Percentiles rank a stretch among this genome's conserved stretches.
Evolutionary conservation across 2,113 vertebrate genomes (phyloP).

Genomic region (Elanus axillaris): DNA sequence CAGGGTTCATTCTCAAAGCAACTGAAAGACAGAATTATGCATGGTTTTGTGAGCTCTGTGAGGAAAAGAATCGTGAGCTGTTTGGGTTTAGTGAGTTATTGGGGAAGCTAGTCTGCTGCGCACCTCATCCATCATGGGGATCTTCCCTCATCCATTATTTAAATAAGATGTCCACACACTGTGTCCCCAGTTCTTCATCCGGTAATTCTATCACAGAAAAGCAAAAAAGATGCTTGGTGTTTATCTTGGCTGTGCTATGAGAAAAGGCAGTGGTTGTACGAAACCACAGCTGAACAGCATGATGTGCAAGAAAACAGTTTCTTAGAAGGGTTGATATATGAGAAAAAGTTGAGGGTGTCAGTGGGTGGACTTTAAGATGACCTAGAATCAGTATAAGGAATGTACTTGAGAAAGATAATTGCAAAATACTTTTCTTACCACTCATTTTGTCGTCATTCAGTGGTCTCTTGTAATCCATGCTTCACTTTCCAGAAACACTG

Average conservation of each 20-base stretch:
- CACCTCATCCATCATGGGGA: background rate
- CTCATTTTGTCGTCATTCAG: background rate
- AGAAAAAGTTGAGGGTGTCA: background rate
- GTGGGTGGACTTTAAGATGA: background rate
- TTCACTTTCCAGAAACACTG: background rate
- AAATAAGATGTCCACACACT: background rate
- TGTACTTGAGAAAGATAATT: background rate
- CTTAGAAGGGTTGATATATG: background rate
- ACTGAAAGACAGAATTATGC: background rate
- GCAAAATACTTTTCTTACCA: background rate
- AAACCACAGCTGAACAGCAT: background rate
- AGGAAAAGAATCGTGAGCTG: background rate
- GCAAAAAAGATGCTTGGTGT: background rate
- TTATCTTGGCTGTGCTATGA: background rate
- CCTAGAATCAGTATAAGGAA: background rate
- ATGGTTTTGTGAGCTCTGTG: background rate
- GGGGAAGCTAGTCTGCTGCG: background rate
- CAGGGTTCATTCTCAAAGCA: background rate
- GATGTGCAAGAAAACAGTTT: background rate
- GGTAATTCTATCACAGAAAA: background rate
- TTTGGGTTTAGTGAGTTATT: slow-evolving; percentile 7
- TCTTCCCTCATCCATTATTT: slow-evolving; percentile 1
- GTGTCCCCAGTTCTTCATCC: background rate
- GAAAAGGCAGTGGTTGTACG: background rate
- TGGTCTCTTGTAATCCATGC: background rate